Conservation (phyloP, 2,113 vertebrate species). For the Galbula dea region DNA sequence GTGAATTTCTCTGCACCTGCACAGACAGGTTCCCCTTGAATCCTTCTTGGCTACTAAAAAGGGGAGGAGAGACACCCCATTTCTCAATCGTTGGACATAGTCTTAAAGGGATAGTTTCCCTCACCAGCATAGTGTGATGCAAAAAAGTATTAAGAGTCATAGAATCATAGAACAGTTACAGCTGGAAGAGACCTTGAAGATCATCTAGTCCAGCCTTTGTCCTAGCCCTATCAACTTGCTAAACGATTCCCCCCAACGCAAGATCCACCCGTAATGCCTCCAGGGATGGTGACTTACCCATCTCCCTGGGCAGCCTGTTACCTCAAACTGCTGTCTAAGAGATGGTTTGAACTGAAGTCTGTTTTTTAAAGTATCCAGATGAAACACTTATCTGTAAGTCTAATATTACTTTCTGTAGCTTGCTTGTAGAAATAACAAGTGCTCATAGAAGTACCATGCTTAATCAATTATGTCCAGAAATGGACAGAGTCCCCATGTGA, state of each 20-base stretch:
- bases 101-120: background rate
- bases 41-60: background rate
- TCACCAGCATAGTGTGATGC: background rate
- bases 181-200: too few species aligned
- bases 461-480: background rate
- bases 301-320: too few species aligned
- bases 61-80: background rate
- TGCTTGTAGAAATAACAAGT: background rate
- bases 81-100: background rate
- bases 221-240: too few species aligned
- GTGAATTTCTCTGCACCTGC: background rate
- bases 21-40: slow-evolving; percentile 7
- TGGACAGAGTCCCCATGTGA: fast-evolving
- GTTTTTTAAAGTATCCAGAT: background rate
- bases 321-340: background rate
- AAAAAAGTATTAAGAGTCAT: background rate
- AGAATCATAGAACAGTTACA: too few species aligned
- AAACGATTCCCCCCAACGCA: too few species aligned
- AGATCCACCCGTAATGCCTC: too few species aligned
- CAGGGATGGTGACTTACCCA: too few species aligned
- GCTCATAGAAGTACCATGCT: fast-evolving
- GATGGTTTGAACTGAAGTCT: background rate
- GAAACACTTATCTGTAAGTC: background rate
- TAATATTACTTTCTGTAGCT: background rate
- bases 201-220: too few species aligned